Evolutionary conservation across 2,888 invertebrate genomes (phyloP), one percentile per base, ranked within the genome.

Genomic region (Eubasilissa splendida): DNA sequence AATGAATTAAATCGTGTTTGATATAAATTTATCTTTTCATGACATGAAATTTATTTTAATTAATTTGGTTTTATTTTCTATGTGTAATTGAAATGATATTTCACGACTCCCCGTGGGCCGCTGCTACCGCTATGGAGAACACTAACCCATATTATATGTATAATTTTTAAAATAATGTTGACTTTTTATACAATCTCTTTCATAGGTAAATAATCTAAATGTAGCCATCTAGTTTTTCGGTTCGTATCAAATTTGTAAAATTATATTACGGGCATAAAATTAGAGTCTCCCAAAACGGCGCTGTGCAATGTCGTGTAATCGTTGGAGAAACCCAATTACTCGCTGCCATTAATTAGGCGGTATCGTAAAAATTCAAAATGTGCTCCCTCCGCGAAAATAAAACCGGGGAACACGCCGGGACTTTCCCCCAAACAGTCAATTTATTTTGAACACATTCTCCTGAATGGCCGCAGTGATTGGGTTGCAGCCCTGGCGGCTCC

Each of bases 401-500:
- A 79, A 79, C 42, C 53, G 76, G 50, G 50, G 10, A 63, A 31
- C 63, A 63, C 22, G 33, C 60, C 53, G 22, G 33, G 11, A 11
- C 59, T 65, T 76, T 76, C 54, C 76, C 76, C 42, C 76, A 53
- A 65, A 71, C 73, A 58, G 76, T 71, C 79, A 58, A 79, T 79
- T 80, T 82, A 82, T 82, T 79, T 77, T 63, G 80, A 77, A 82
- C 77, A 77, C 78, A 80, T 77, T 80, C 77, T 65, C 76, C 80
- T 79, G 81, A 80, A 82, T 82, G 73, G 77, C 75, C 77, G 80
- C 66, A 56, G 80, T 82, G 82, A 82, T 82, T 82, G 82, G 82
- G 78, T 80, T 82, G 82, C 56, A 80, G 80, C 56, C 22, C 12
- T 53, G 58, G 65, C 31, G 63, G 59, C 56, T 59, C 11, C 66